Base-by-base conservation (phyloP, 2,888 invertebrate species). In the Neoitamus cyanurus region DNA sequence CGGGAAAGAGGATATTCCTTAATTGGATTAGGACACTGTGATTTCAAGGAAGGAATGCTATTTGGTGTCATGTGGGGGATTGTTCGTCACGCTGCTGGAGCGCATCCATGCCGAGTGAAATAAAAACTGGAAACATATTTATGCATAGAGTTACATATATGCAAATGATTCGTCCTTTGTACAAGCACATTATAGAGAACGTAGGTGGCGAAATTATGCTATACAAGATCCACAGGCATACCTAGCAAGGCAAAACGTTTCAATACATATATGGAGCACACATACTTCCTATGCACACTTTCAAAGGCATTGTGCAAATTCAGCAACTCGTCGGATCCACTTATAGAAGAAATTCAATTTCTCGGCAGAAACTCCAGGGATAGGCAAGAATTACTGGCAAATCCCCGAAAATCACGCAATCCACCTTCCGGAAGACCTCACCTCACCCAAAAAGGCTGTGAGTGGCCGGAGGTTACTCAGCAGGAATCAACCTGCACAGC, bases 391-490 rank as follows among this genome's bases (percentile, higher is more conserved):
- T 58, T 58, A 58, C 58, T 58, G 58, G 58, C 25, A 58, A 58
- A 58, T 58, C 58, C 58, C 58, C 25, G 58, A 58, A 58, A 58
- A 58, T 48, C 58, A 58, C 58, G 58, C 58, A 58, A 58, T 20
- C 25, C 20, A 9, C 58, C 58, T 58, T 58, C 58, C 58, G 58
- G 58, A 58, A 25, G 9, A 58, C 58, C 58, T 58, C 42, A n/a
- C 42, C 13, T 6, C 42, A 7, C 58, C 25, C 20, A 58, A 58
- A 25, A 15, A 15, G 58, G 25, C 20, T 58, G 58, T 58, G 58
- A 58, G 58, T 58, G 58, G 58, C 58, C 58, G 58, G 58, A 58
- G 58, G 58, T 58, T 58, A 58, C 58, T 58, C 58, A 58, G 58
- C 58, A 58, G 58, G 58, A 58, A 58, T 58, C 48, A 58, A 58